Percentiles rank a stretch among this genome's conserved stretches.
phyloP scores from a whole-genome alignment of 2,113 vertebrate genomes.

The Eulemur macaco region DNA sequence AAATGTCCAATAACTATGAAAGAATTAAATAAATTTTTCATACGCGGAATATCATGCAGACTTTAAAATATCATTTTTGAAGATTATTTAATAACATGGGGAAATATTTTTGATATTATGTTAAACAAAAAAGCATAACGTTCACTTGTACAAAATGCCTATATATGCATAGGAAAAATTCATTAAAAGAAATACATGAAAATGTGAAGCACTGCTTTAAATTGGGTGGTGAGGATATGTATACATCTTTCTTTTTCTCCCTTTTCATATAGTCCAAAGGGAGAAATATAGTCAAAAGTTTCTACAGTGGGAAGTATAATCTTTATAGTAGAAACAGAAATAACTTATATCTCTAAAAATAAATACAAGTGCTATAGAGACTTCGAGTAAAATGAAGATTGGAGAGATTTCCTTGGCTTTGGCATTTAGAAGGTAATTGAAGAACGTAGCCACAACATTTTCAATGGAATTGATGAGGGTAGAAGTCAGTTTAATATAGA shows the following conservation, averaged over 20 bases:
- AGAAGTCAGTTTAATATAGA: conserved; percentile 16
- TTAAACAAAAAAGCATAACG: background rate
- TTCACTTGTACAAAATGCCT: background rate
- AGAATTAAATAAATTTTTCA: background rate
- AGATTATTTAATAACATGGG: background rate
- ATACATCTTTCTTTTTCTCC: background rate
- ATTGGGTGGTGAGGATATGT: background rate
- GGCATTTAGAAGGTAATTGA: background rate
- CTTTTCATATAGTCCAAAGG: background rate
- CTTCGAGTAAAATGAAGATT: background rate
- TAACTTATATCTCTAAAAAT: conserved; percentile 31
- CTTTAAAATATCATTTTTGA: conserved; percentile 3
- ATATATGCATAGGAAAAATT: background rate
- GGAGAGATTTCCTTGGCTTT: background rate
- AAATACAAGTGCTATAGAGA: background rate
- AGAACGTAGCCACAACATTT: conserved; percentile 34
- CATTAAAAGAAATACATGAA: background rate
- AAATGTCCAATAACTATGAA: background rate
- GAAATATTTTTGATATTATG: background rate
- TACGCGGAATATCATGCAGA: background rate
- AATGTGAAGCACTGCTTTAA: background rate
- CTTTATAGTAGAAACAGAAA: background rate
- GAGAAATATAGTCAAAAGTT: background rate
- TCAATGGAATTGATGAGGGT: background rate
- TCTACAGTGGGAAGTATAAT: background rate